These are phyloP conservation scores for Muntiacus reevesi DNA, from an alignment of 2,113 vertebrate genomes.

Conservation along the genomic window DNA sequence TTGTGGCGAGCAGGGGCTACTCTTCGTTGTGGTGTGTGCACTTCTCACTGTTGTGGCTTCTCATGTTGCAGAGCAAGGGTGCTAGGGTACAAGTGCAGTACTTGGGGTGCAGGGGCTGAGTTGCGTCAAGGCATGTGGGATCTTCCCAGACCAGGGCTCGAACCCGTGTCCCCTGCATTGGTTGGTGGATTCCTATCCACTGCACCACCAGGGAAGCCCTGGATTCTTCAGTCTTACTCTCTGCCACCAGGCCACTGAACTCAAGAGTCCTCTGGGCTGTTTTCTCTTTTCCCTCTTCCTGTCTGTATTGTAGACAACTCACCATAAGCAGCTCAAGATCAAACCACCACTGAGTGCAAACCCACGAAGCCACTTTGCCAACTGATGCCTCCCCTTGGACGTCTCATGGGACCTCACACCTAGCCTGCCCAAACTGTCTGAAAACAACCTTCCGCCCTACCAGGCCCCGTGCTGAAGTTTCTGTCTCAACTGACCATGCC, in stretches of 20 bases:
- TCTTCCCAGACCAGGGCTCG: not conserved
- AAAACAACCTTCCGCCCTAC: not conserved
- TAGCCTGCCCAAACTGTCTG: not conserved
- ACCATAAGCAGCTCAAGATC: not conserved
- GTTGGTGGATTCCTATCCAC: not conserved
- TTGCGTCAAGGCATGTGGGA: not conserved
- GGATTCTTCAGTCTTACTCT: not conserved
- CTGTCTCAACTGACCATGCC: rapidly evolving
- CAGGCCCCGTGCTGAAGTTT: not conserved
- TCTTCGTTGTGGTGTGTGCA: not conserved
- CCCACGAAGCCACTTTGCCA: not conserved
- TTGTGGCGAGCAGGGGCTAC: not conserved
- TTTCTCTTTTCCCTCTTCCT: not conserved
- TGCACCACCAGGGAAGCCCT: not conserved
- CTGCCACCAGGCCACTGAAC: not conserved
- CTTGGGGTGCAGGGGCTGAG: not conserved
- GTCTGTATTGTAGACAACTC: not conserved
- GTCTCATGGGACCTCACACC: not conserved
- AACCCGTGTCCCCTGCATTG: not conserved
- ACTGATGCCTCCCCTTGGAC: not conserved
- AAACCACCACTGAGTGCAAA: not conserved
- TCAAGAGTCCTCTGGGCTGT: not conserved
- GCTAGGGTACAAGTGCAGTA: not conserved
- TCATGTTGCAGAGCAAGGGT: not conserved
- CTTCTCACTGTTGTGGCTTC: not conserved